These are phyloP conservation scores for Montipora capricornis DNA, from an alignment of 64 coral and sea anemone genomes.

Conservation along the genomic window DNA sequence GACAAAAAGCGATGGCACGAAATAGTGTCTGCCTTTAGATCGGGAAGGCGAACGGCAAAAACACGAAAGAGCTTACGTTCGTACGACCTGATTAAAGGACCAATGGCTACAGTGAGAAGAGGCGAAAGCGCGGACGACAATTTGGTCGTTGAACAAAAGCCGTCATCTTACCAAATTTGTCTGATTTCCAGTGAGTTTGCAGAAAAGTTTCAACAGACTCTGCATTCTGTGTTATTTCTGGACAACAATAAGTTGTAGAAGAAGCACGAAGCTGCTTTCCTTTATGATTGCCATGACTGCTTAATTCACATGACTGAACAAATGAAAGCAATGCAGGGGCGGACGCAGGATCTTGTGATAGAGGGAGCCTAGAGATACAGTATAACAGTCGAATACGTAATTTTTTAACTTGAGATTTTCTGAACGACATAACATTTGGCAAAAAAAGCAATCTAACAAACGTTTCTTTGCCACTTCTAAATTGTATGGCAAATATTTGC, in stretches of 20 bases:
- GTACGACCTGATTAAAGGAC: slow-evolving; percentile 64
- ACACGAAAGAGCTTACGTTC: slow-evolving; percentile 37
- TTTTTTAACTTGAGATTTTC: no score
- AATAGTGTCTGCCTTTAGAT: slow-evolving; percentile 49
- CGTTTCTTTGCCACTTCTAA: no score
- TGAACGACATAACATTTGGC: no score
- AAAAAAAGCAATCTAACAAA: no score
- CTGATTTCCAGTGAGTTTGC: slow-evolving; percentile 60
- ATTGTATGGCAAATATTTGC: no score
- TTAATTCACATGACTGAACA: no score
- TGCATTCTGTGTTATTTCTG: slow-evolving; percentile 54
- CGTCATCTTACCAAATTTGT: slow-evolving; percentile 62
- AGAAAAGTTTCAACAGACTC: slow-evolving; percentile 8
- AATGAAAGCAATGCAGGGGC: no score
- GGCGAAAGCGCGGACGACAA: background rate
- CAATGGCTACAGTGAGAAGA: background rate
- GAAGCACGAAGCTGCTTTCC: no score
- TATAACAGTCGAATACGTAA: no score
- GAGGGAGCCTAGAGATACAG: no score
- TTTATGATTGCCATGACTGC: no score
- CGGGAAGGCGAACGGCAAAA: background rate
- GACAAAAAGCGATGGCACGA: slow-evolving; percentile 9
- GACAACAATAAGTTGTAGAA: background rate
- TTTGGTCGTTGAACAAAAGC: background rate
- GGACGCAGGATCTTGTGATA: no score